Conservation (phyloP, 2,797 vertebrate species). For the Lerista edwardsae region DNA sequence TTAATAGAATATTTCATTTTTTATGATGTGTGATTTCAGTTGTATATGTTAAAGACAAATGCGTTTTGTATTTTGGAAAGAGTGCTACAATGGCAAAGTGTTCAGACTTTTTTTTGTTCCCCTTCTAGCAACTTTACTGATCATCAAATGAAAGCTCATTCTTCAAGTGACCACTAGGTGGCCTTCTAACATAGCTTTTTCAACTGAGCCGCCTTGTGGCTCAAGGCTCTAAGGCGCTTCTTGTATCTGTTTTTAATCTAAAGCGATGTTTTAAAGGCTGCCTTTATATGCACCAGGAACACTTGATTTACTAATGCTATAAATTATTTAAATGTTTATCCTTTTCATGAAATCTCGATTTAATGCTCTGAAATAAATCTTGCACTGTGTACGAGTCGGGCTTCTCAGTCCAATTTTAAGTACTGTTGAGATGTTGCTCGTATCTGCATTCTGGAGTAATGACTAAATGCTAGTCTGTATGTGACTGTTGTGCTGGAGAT, state of each 20-base stretch:
- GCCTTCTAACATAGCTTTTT: constrained; percentile 69
- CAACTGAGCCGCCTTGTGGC: constrained; percentile 11
- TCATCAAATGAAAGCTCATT: constrained; percentile 17
- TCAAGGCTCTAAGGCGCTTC: constrained; percentile 41
- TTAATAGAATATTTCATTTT: neutral
- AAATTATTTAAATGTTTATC: constrained; percentile 58
- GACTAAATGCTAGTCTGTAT: neutral
- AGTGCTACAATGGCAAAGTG: neutral
- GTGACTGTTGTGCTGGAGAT: constrained; percentile 19
- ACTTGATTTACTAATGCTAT: constrained; percentile 59
- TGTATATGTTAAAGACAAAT: neutral
- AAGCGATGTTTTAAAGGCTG: constrained; percentile 63
- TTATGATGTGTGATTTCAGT: neutral
- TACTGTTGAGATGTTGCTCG: neutral
- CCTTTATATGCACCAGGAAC: constrained; percentile 56
- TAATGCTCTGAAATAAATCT: constrained; percentile 51
- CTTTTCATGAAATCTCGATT: constrained; percentile 39
- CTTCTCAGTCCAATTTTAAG: constrained; percentile 41
- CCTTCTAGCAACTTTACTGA: neutral
- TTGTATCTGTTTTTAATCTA: constrained; percentile 54
- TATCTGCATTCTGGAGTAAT: neutral
- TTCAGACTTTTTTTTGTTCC: neutral
- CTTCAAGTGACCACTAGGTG: constrained; percentile 74
- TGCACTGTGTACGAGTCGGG: constrained; percentile 34
- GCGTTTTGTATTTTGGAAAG: neutral